Evolutionary conservation across 1,140 invertebrate species (phyloP), one percentile per base, ranked within the genome.

Genomic region (Drosophila sulfurigaster): DNA sequence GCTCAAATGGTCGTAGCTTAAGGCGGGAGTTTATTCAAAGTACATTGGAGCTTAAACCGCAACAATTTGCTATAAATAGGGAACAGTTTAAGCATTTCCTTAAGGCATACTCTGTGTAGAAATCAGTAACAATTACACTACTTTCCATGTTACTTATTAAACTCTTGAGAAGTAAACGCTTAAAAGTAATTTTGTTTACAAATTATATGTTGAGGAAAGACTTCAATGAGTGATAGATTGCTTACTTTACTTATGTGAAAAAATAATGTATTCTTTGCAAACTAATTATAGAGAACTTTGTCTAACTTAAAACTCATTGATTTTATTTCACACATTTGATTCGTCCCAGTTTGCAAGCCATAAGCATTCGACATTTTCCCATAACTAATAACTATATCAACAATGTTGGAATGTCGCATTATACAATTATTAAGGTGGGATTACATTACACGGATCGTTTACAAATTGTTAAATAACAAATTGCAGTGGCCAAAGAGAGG

Each of bases 381-480:
- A 77, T 79, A 80, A 77, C 83, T 87, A 87, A 87, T 87, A 87
- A 87, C 83, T 87, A 78, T 87, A 87, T 88, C 79, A 80, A 78
- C 70, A 70, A 41, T 58, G 48, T 11, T 49, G 77, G 77, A 83
- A 82, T 80, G 68, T 56, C 66, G 43, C 51, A 75, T 63, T 75
- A 73, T 80, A 60, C 58, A 73, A 69, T 85, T 66, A 64, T 48
- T 59, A 49, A 67, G 79, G 58, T 57, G 41, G 52, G 65, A 52
- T 66, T 63, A 38, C 57, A 85, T 83, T 83, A 85, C 78, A 83
- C 77, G 81, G 76, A 83, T 76, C 67, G 76, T 75, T 87, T 87
- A 67, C 78, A 74, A 74, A 88, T 87, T 89, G 83, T 89, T 88
- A 81, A 88, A 88, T 88, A 88, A 88, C 83, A 88, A 89, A 88